These are phyloP conservation scores for Channa striata DNA, from an alignment of 2,797 vertebrate species.

Conservation along the genomic window DNA sequence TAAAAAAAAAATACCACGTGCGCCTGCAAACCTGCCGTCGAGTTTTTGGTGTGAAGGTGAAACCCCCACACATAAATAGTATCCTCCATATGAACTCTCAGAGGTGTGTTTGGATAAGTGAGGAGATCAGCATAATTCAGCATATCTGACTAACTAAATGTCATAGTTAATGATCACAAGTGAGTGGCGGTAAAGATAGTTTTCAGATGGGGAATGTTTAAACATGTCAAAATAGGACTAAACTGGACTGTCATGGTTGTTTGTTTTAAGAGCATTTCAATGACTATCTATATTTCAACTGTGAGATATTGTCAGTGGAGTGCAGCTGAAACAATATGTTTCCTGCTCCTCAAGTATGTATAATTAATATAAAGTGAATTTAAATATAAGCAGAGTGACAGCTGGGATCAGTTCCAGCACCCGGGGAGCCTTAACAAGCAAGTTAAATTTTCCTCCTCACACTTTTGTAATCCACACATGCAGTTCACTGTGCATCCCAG, in stretches of 20 bases:
- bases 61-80: slow-evolving; percentile 30
- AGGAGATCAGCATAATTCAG: slow-evolving; percentile 13
- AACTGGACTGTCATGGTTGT: not conserved
- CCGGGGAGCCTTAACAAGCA: too few relatives aligned
- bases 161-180: slow-evolving; percentile 12
- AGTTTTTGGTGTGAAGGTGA: slow-evolving; percentile 68
- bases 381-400: too few relatives aligned
- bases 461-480: not conserved
- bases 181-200: not conserved
- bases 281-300: not conserved
- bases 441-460: not conserved
- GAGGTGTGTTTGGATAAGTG: slow-evolving; percentile 7
- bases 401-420: too few relatives aligned
- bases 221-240: not conserved
- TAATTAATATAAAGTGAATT: too few relatives aligned
- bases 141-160: slow-evolving; percentile 5
- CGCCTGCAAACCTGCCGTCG: slow-evolving; percentile 37
- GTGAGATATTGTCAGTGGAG: not conserved
- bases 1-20: slow-evolving; percentile 23
- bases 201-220: not conserved
- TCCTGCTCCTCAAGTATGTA: too few relatives aligned
- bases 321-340: not conserved
- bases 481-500: not conserved
- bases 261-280: not conserved
- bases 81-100: slow-evolving; percentile 32